These are phyloP conservation scores for Anastrepha obliqua DNA, from an alignment of 1,140 invertebrate genomes.

Conservation along the genomic window DNA sequence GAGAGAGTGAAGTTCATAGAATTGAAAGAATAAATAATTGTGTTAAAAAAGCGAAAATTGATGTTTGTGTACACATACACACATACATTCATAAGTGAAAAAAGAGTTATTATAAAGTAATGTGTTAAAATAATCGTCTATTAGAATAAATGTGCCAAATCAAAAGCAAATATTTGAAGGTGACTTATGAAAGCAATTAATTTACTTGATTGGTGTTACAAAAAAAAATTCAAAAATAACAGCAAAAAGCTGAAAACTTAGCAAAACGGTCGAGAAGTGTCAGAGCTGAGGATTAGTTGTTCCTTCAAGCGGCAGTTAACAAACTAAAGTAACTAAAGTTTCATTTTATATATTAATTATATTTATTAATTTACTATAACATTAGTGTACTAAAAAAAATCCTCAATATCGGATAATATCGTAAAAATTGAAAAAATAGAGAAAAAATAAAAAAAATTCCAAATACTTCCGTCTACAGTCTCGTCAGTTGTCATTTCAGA, in stretches of 20 bases:
- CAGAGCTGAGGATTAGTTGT: conserved; percentile 15
- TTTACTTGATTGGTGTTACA: not conserved
- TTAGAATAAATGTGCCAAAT: not conserved
- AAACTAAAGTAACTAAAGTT: conserved; percentile 6
- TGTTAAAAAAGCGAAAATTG: not conserved
- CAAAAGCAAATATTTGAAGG: not conserved
- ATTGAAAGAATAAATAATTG: not conserved
- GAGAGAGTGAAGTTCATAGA: not conserved
- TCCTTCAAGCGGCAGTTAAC: not conserved
- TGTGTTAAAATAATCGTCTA: not conserved
- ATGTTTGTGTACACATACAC: not conserved
- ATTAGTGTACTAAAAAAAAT: too few species aligned
- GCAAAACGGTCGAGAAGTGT: not conserved
- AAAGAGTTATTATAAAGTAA: not conserved
- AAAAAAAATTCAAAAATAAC: not conserved
- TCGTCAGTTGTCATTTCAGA: too few species aligned
- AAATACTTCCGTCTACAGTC: too few species aligned
- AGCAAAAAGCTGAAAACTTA: not conserved
- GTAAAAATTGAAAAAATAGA: too few species aligned
- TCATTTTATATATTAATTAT: too few species aligned
- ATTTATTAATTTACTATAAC: too few species aligned
- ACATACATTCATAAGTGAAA: not conserved
- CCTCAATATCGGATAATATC: too few species aligned
- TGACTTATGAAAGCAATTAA: conserved; percentile 31
- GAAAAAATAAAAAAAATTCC: too few species aligned